These are phyloP conservation scores for Danaus plexippus DNA, from an alignment of 1,140 invertebrate genomes.

Conservation along the genomic window DNA sequence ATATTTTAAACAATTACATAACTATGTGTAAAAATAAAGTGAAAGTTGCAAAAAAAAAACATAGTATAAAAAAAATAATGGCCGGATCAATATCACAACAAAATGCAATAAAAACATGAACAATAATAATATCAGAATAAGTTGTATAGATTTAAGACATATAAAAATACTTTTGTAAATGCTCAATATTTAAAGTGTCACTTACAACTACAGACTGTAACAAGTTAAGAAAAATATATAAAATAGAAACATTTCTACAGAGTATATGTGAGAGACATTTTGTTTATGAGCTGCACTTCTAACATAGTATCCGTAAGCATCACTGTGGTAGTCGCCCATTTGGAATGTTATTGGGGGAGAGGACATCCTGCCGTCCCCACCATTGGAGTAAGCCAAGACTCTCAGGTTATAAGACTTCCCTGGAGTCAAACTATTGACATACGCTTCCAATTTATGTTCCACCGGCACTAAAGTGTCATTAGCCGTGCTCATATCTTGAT, in stretches of 20 bases:
- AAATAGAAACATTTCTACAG: too few species aligned
- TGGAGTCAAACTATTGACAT: constrained; percentile 83
- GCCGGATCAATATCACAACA: constrained; percentile 35
- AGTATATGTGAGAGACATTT: constrained; percentile 1
- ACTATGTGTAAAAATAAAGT: constrained; percentile 7
- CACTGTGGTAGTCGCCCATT: constrained; percentile 79
- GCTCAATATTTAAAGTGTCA: too few species aligned
- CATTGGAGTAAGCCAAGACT: constrained; percentile 92
- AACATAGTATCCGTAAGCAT: constrained; percentile 56
- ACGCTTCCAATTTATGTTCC: constrained; percentile 83
- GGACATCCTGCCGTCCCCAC: constrained; percentile 96
- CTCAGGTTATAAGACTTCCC: constrained; percentile 91
- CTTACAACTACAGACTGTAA: too few species aligned
- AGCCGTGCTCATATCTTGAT: constrained; percentile 92
- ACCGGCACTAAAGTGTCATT: constrained; percentile 87
- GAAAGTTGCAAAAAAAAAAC: constrained; percentile 3
- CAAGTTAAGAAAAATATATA: too few species aligned
- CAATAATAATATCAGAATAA: too few species aligned
- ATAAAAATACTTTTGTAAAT: too few species aligned
- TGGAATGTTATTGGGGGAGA: constrained; percentile 90
- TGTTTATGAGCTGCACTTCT: constrained; percentile 26
- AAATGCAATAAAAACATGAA: neutral
- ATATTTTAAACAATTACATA: constrained; percentile 8
- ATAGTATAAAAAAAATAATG: constrained; percentile 22
- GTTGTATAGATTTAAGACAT: too few species aligned